Base-by-base conservation (phyloP, 1,140 invertebrate genomes). In the Thrips palmi region DNA sequence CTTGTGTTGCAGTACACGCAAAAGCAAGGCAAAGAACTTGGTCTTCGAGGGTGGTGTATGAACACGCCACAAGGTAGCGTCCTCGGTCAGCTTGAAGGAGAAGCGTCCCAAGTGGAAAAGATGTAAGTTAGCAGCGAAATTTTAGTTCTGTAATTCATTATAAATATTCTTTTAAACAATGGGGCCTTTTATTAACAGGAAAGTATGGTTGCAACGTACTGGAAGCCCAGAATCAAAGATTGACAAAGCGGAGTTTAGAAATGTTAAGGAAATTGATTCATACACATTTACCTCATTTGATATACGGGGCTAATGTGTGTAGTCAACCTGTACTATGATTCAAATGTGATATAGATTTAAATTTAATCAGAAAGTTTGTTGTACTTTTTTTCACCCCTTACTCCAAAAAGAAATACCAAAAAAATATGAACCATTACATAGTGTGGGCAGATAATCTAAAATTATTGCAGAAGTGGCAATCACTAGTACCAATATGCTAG, bases 41-140 rank as follows among this genome's bases (percentile, higher is more conserved):
- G 65, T 3, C 46, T 84, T 1, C 66, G 59, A 47, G 80, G 81
- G 12, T 85, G 77, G 75, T 78, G 77, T 45, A 73, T 68, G 61
- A 85, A 86, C 51, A 83, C 79, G 0, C 45, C 59, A 1, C 43
- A 56, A 33, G 71, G 66, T n/a, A 82, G 78, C 4, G 80, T 86
- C 1, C 49, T 69, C 20, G 80, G 81, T 10, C 60, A 64, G 34
- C 48, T 81, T 15, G 67, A 84, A 58, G 81, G 81, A 25, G 58
- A 65, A 6, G 45, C 55, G 33, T 51, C 60, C 1, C 70, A 73
- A 54, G 49, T 85, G 12, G 56, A 67, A 31, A 47, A 65, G 49
- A 81, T 84, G 77, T 81, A 63, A 68, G 64, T 61, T 37, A 15
- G 40, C 29, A n/a, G n/a, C 21, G 27, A 22, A 31, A 21, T 12